Base-by-base conservation (phyloP, 2,888 invertebrate genomes). In the Parelbella ahira region DNA sequence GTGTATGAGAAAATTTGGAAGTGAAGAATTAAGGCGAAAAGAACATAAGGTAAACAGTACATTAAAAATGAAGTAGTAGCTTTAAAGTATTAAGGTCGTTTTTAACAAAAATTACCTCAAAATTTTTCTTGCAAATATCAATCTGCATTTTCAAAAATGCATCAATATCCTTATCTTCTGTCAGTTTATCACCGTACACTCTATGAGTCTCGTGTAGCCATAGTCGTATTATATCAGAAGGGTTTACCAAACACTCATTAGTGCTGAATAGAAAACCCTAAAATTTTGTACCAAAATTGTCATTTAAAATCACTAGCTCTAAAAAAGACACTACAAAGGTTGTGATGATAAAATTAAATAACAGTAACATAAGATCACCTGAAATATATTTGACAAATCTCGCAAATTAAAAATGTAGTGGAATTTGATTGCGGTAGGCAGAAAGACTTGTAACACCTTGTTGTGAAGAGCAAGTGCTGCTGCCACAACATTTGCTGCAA, bases 391-490 rank as follows among this genome's bases (percentile, higher is more conserved):
- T 1, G 97, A 97, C 41, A 98, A 90, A 74, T 98, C 98, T 44
- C 98, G 88, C 45, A 98, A 89, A 86, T 98, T 98, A 78, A 98
- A 98, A 58, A 98, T 93, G 65, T 98, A 98, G 76, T 98, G 98
- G 62, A 97, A 98, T 77, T 98, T 98, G 37, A 96, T 93, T 1
- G 98, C 98, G 1, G 98, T 98, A 0, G 98, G 98, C 45, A 98
- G 84, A 76, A 98, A 98, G 11, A 96, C 91, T 72, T 95, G 93
- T 1, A 94, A 90, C 1, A 94, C 93, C 80, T 96, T 95, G 61
- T 94, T 92, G 68, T 98, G 98, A 20, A 98, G 73, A 8, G 93
- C 91, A 41, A 98, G 90, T 0, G 97, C 93, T 1, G 96, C 95
- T 34, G 91, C 86, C 1, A 97, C 95, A 48, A 98, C 90, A 54